phyloP scores from a whole-genome alignment of 2,113 vertebrate species.

The Brachirus orientalis region DNA sequence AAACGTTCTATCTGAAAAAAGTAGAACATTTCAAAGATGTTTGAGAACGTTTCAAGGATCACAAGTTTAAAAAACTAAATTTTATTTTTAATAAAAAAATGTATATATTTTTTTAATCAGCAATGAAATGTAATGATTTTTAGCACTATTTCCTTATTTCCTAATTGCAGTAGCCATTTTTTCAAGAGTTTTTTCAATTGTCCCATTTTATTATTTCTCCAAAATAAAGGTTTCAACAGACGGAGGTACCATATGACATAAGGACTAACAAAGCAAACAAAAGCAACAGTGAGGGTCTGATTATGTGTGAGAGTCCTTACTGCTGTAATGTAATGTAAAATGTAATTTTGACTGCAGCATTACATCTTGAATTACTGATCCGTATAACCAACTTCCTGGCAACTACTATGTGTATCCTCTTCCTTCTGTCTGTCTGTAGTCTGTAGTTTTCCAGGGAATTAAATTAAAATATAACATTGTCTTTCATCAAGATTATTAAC shows the following conservation, averaged over 20 bases:
- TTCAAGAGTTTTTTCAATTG: background rate
- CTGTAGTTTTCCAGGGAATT: slow-evolving; percentile 12
- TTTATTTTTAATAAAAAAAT: too few species aligned
- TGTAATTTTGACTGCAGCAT: background rate
- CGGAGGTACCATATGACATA: too few species aligned
- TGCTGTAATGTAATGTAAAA: background rate
- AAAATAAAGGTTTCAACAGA: too few species aligned
- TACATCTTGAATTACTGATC: background rate
- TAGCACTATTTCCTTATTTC: too few species aligned
- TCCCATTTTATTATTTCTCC: too few species aligned
- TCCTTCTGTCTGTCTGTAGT: slow-evolving; percentile 15
- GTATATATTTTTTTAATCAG: slow-evolving; percentile 25
- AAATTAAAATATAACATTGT: slow-evolving; percentile 15
- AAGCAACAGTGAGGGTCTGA: too few species aligned
- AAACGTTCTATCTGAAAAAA: slow-evolving; percentile 84
- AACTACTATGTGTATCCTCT: background rate
- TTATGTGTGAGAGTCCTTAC: background rate
- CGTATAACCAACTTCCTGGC: background rate
- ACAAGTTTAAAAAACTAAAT: too few species aligned
- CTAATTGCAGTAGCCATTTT: background rate
- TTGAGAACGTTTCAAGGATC: too few species aligned
- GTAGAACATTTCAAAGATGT: too few species aligned
- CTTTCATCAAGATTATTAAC: slow-evolving; percentile 40
- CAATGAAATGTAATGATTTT: slow-evolving; percentile 1
- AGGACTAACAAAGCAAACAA: too few species aligned